Evolutionary conservation across 2,797 vertebrate genomes (phyloP).

Genomic region (Dipus sagitta): DNA sequence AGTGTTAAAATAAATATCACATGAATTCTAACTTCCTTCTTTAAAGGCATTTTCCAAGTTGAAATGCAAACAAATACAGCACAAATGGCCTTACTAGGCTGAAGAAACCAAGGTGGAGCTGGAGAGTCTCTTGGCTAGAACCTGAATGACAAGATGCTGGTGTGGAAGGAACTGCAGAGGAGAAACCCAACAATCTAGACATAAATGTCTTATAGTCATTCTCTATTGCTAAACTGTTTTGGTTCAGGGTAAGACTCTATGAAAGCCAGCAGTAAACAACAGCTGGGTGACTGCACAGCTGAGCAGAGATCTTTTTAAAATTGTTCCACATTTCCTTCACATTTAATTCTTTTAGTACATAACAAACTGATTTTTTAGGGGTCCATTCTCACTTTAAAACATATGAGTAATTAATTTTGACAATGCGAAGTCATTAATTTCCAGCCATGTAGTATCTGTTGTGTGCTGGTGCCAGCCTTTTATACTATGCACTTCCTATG

Average conservation of each 20-base stretch:
- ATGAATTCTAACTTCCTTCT: not conserved
- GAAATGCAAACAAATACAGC: slow-evolving; percentile 8
- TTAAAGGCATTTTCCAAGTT: slow-evolving; percentile 46
- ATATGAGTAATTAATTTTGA: slow-evolving; percentile 35
- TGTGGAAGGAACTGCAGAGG: not conserved
- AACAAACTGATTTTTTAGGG: slow-evolving; percentile 56
- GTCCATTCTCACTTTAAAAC: slow-evolving; percentile 56
- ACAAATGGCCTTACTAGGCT: not conserved
- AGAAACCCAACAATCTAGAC: slow-evolving; percentile 5
- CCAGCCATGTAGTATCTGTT: not conserved
- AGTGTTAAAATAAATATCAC: not conserved
- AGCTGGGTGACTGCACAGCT: slow-evolving; percentile 17
- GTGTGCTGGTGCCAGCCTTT: not conserved
- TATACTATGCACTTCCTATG: not conserved
- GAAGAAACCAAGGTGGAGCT: slow-evolving; percentile 21
- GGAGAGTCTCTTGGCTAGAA: not conserved
- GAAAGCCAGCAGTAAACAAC: slow-evolving; percentile 42
- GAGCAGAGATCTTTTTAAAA: slow-evolving; percentile 17
- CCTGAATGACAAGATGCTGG: not conserved
- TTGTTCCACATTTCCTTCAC: slow-evolving; percentile 36
- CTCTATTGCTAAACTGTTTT: slow-evolving; percentile 10
- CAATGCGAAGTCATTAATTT: slow-evolving; percentile 42
- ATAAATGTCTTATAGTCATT: not conserved
- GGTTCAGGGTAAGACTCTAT: not conserved
- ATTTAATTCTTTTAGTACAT: slow-evolving; percentile 31